phyloP scores from a whole-genome alignment of 2,797 vertebrate genomes.

The Epinephelus coioides region DNA sequence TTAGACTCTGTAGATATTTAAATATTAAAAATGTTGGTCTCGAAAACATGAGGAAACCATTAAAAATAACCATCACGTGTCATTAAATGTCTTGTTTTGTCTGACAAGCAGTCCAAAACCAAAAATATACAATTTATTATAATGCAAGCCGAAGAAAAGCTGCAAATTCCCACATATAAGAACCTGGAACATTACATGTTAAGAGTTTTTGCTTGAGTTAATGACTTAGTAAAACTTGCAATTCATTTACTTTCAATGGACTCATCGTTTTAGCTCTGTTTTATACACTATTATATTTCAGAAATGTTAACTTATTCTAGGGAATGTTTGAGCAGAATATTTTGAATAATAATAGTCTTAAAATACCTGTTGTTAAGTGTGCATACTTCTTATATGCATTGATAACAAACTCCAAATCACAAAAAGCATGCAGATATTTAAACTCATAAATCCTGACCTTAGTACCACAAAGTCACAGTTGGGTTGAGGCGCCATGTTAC shows the following conservation, averaged over 20 bases:
- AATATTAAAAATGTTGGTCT: background rate
- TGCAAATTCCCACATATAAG: background rate
- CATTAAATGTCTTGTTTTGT: background rate
- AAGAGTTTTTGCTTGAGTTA: background rate
- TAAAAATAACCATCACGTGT: background rate
- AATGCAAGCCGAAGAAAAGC: background rate
- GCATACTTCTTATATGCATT: background rate
- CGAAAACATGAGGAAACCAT: background rate
- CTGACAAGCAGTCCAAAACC: background rate
- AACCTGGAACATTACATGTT: background rate
- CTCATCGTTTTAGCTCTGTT: background rate
- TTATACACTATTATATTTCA: background rate
- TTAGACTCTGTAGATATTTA: no score
- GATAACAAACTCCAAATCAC: background rate
- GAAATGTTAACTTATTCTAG: background rate
- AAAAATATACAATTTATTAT: background rate
- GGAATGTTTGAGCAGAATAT: background rate
- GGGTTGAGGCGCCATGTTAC: conserved; percentile 93
- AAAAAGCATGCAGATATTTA: background rate
- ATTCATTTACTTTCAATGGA: background rate
- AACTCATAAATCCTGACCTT: conserved; percentile 82
- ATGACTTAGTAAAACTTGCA: background rate
- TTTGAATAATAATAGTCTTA: background rate
- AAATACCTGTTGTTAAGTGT: background rate
- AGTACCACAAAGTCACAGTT: conserved; percentile 92